Base-by-base conservation (phyloP, 2,888 invertebrate species). In the Pterostichus niger region DNA sequence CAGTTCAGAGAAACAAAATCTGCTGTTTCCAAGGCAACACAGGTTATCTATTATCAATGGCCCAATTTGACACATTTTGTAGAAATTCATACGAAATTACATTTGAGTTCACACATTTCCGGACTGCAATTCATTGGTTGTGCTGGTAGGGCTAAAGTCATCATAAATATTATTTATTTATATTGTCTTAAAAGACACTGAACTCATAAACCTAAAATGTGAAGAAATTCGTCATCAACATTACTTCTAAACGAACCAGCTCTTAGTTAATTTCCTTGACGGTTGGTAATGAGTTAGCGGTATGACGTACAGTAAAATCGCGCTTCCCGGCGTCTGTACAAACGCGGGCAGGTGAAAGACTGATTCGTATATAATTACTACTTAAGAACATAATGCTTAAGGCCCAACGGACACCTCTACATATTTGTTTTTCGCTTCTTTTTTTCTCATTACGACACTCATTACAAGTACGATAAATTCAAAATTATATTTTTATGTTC, bases 311-410 rank as follows among this genome's bases (percentile, higher is more conserved):
- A 49, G 49, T 49, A 40, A 40, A 40, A 40, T 40, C 40, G 40
- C 40, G 40, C 40, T 40, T 40, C 40, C 40, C 40, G 40, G 6
- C 40, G 9, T 24, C 24, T 24, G 24, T 40, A 40, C 6, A 9
- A 40, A 40, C 9, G 9, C 40, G 40, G 13, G 40, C 71, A 71
- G 71, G 71, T 71, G 71, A 71, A 71, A 40, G 71, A 71, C 71
- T 71, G 71, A 71, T 71, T 71, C 71, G 71, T 71, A 71, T 35
- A 71, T 71, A 71, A 71, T 71, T 71, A 35, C 56, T 49, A 49
- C 49, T 49, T 49, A 49, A 49, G 11, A n/a, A n/a, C 13, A 49
- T 49, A 5, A n/a, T 49, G 49, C 49, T 49, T 13, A 49, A 6
- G n/a, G 49, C 11, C 49, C 6, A 49, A 11, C 10, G 49, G 49